A percentile compares a stretch with the other conserved stretches of the same genome.
Conservation (phyloP, 2,113 vertebrate species). For the Dasyprocta punctata region DNA sequence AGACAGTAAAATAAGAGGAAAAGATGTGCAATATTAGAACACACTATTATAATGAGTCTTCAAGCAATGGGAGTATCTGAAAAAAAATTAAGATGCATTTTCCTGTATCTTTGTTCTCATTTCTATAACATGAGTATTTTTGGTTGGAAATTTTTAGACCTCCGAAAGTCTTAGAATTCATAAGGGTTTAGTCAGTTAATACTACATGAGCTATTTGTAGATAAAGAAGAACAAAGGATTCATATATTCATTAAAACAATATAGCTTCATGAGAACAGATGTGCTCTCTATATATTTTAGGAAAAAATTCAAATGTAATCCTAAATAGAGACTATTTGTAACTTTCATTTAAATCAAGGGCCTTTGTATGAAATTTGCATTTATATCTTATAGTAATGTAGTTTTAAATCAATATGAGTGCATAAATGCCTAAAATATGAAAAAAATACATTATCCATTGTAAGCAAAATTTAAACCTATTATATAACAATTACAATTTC, state of each 20-base stretch:
- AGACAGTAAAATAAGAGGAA: background rate
- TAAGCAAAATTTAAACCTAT: background rate
- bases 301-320: background rate
- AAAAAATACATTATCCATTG: background rate
- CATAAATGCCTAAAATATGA: background rate
- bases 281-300: background rate
- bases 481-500: too few species aligned
- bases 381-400: background rate
- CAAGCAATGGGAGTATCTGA: background rate
- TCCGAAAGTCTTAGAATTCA: background rate
- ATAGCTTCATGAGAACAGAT: background rate
- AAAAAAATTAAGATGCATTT: background rate
- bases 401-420: background rate
- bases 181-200: background rate
- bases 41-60: background rate
- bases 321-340: background rate
- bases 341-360: background rate
- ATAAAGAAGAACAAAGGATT: background rate
- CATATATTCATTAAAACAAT: background rate
- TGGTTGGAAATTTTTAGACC: background rate
- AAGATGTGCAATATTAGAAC: background rate
- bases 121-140: background rate
- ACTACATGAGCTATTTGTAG: background rate
- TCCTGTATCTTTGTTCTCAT: background rate
- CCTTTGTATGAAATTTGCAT: background rate